Conservation (phyloP, 1,140 invertebrate genomes). For the Drosophila novamexicana region DNA sequence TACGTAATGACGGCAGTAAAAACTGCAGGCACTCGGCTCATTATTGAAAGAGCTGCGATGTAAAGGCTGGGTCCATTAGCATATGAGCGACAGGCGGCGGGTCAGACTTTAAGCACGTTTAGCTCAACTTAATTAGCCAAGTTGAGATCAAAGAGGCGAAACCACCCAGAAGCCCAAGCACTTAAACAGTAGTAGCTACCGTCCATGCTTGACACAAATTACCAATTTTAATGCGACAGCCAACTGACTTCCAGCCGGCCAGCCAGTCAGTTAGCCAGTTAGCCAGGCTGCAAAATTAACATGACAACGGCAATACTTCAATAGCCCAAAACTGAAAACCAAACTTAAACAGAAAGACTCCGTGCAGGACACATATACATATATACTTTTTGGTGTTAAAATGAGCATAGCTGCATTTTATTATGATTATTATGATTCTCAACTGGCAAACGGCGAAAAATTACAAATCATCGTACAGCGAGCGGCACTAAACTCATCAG, state of each 20-base stretch:
- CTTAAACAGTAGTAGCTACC: slow-evolving; percentile 66
- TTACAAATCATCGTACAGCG: slow-evolving; percentile 75
- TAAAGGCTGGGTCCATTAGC: slow-evolving; percentile 26
- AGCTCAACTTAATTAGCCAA: slow-evolving; percentile 71
- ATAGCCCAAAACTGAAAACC: slow-evolving; percentile 28
- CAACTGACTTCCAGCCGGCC: neutral
- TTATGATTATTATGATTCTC: slow-evolving; percentile 83
- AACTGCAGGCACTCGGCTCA: neutral
- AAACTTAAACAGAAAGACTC: slow-evolving; percentile 33
- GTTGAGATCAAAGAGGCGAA: slow-evolving; percentile 51
- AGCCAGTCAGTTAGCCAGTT: slow-evolving; percentile 11
- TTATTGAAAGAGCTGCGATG: slow-evolving; percentile 6
- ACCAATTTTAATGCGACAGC: slow-evolving; percentile 77
- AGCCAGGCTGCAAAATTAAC: slow-evolving; percentile 57
- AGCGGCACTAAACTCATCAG: slow-evolving; percentile 76
- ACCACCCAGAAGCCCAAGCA: slow-evolving; percentile 69
- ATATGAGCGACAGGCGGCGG: slow-evolving; percentile 8
- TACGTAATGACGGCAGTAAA: neutral
- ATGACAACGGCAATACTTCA: slow-evolving; percentile 78
- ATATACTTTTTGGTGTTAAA: slow-evolving; percentile 74
- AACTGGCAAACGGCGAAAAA: slow-evolving; percentile 67
- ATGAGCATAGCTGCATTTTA: slow-evolving; percentile 81
- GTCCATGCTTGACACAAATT: slow-evolving; percentile 77
- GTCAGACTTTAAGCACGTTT: slow-evolving; percentile 68
- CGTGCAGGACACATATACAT: slow-evolving; percentile 18